These are phyloP conservation scores for Rhynchonycteris naso DNA, from an alignment of 2,797 vertebrate species.

Conservation along the genomic window DNA sequence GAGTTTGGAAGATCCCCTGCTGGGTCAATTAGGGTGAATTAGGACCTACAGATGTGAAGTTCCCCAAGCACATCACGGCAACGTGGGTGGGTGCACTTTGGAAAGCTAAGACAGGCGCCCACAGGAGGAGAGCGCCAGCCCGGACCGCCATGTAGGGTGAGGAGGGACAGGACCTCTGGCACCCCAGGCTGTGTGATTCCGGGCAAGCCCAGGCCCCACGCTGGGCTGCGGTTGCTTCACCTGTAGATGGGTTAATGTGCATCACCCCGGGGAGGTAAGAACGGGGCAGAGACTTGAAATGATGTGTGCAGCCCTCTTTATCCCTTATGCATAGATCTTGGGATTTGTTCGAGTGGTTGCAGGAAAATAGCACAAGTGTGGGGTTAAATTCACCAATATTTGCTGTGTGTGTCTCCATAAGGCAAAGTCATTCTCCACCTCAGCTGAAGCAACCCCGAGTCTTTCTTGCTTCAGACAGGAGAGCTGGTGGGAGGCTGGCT, in stretches of 20 bases:
- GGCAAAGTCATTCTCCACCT: not conserved
- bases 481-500: not conserved
- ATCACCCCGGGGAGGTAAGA: not conserved
- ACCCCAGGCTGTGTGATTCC: conserved; percentile 68
- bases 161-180: conserved; percentile 66
- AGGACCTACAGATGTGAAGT: not conserved
- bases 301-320: not conserved
- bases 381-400: not conserved
- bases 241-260: not conserved
- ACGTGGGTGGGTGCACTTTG: not conserved
- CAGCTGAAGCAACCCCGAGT: not conserved
- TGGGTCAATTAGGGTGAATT: conserved; percentile 57
- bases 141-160: conserved; percentile 35
- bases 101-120: not conserved
- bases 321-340: not conserved
- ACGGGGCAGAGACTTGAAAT: not conserved
- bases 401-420: not conserved
- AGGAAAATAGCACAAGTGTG: not conserved
- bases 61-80: not conserved
- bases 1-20: conserved; percentile 27
- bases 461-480: not conserved
- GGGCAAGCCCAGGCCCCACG: not conserved
- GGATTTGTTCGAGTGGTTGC: not conserved
- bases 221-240: not conserved
- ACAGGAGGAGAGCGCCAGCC: not conserved